Evolutionary conservation across 2,888 invertebrate genomes (phyloP).

Genomic region (Conchocele bisecta): DNA sequence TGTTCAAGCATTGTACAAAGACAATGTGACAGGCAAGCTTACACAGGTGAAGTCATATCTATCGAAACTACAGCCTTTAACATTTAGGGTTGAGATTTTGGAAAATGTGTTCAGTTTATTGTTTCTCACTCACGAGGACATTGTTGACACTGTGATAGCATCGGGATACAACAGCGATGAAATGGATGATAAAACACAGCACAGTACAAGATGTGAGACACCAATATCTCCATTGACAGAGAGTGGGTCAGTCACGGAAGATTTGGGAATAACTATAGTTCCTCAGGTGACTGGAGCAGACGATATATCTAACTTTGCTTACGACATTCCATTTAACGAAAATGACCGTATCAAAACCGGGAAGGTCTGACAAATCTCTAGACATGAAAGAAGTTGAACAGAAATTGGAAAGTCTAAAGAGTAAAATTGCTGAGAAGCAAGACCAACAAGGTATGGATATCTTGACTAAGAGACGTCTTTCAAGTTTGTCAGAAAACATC

Average conservation of each 20-base stretch:
- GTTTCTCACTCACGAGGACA: slow-evolving; percentile 87
- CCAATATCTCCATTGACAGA: too few species aligned
- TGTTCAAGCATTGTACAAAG: slow-evolving; percentile 67
- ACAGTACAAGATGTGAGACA: too few species aligned
- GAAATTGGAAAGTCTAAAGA: slow-evolving; percentile 33
- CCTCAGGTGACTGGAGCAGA: not conserved
- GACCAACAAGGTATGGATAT: too few species aligned
- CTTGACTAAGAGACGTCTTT: slow-evolving; percentile 19
- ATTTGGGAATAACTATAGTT: slow-evolving; percentile 6
- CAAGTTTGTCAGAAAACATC: slow-evolving; percentile 48
- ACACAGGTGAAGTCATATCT: slow-evolving; percentile 64
- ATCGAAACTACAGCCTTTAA: slow-evolving; percentile 74
- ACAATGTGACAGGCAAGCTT: slow-evolving; percentile 69
- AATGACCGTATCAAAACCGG: not conserved
- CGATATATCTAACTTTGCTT: slow-evolving; percentile 29
- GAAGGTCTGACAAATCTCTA: slow-evolving; percentile 4
- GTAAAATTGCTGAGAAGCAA: not conserved
- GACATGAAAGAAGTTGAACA: slow-evolving; percentile 39
- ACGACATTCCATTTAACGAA: slow-evolving; percentile 69
- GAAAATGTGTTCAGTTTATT: slow-evolving; percentile 90
- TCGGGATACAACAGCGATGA: slow-evolving; percentile 81
- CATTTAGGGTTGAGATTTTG: slow-evolving; percentile 85
- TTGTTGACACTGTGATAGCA: slow-evolving; percentile 83
- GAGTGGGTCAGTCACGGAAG: slow-evolving; percentile 33
- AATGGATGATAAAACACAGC: slow-evolving; percentile 56